A percentile compares a stretch with the other conserved stretches of the same genome.
Conservation (phyloP, 2,888 invertebrate genomes). For the Venustoraphidia nigricollis region DNA sequence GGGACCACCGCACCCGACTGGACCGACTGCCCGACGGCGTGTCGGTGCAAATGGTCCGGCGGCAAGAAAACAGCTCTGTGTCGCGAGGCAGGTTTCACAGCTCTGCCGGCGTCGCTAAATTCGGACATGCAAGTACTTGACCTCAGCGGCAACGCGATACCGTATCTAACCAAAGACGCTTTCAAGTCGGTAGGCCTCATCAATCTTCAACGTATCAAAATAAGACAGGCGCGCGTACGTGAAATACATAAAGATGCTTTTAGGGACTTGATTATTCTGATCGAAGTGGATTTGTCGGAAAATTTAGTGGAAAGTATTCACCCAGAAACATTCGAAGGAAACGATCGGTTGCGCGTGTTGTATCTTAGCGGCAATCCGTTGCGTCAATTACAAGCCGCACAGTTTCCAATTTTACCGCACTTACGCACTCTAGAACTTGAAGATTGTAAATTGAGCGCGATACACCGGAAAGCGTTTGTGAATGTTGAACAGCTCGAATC, state of each 20-base stretch:
- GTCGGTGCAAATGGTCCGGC: constrained; percentile 83
- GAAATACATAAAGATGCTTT: constrained; percentile 75
- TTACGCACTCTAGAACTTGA: constrained; percentile 66
- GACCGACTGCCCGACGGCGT: constrained; percentile 76
- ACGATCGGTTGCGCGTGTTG: constrained; percentile 63
- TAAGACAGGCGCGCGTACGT: constrained; percentile 58
- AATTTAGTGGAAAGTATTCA: constrained; percentile 62
- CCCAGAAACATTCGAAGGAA: constrained; percentile 68
- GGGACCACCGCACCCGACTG: constrained; percentile 55
- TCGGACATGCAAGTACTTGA: constrained; percentile 75
- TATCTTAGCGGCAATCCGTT: constrained; percentile 73
- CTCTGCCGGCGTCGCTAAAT: constrained; percentile 55
- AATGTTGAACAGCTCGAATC: constrained; percentile 58
- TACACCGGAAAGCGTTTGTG: constrained; percentile 63
- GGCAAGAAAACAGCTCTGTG: constrained; percentile 84
- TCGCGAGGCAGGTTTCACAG: constrained; percentile 62
- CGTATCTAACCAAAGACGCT: constrained; percentile 58
- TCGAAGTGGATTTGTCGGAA: constrained; percentile 76
- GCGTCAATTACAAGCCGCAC: constrained; percentile 51
- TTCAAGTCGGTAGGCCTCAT: constrained; percentile 65
- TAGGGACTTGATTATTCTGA: constrained; percentile 65
- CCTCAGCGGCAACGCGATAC: constrained; percentile 64
- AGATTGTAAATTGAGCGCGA: constrained; percentile 57
- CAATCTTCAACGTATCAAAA: constrained; percentile 70
- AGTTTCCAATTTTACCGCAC: constrained; percentile 71